These are phyloP conservation scores for Gambusia affinis DNA, from an alignment of 2,113 vertebrate genomes.

Conservation along the genomic window DNA sequence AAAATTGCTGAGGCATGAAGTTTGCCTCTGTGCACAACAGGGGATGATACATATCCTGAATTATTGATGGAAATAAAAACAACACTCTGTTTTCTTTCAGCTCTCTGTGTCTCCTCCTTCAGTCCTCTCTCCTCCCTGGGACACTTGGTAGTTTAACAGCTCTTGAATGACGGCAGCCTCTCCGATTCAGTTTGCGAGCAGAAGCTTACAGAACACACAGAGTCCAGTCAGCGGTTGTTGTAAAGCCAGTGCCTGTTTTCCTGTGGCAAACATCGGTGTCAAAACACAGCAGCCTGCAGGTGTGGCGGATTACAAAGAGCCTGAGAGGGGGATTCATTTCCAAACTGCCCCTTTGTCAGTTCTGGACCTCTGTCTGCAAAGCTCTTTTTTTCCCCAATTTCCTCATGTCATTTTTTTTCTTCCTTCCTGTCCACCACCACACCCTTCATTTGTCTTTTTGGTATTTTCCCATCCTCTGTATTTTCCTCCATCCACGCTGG, in stretches of 20 bases:
- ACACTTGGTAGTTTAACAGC: conserved; percentile 45
- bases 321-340: conserved; percentile 46
- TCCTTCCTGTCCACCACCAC: conserved; percentile 37
- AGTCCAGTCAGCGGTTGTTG: conserved; percentile 7
- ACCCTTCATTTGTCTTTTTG: conserved; percentile 41
- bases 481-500: background rate
- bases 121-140: conserved; percentile 5
- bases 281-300: conserved; percentile 43
- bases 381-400: conserved; percentile 21
- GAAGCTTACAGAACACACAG: background rate
- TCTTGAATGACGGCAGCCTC: conserved; percentile 36
- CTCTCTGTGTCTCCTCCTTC: conserved; percentile 14
- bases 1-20: conserved; percentile 64
- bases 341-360: conserved; percentile 7
- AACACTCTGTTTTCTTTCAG: conserved; percentile 47
- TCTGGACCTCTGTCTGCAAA: conserved; percentile 24
- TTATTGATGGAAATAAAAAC: conserved; percentile 73
- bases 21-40: conserved; percentile 59
- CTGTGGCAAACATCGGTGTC: conserved; percentile 20
- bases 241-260: conserved; percentile 4
- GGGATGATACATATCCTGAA: conserved; percentile 69
- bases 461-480: conserved; percentile 32
- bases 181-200: conserved; percentile 24
- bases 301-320: conserved; percentile 40
- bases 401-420: conserved; percentile 31